Evolutionary conservation across 2,888 invertebrate species (phyloP), one percentile per base, ranked within the genome.

Genomic region (Lepidochrysops patricia): DNA sequence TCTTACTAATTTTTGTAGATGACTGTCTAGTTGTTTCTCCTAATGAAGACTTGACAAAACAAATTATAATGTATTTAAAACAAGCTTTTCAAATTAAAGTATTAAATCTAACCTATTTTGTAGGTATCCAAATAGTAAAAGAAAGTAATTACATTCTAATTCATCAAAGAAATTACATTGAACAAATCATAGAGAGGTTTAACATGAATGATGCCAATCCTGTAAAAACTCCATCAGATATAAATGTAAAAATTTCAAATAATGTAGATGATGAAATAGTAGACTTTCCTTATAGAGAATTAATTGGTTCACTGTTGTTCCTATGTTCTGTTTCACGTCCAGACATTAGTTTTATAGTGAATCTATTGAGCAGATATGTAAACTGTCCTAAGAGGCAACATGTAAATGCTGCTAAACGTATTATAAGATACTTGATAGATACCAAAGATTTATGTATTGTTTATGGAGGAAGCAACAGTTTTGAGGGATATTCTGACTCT

Each of bases 311-410:
- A 1, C 60, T 70, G n/a, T 50, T 68, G 23, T 67, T 66, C 63
- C 63, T 56, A 49, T 32, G n/a, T 26, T 57, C 64, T 50, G 67
- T 60, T 9, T 62, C 66, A 7, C 61, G 68, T n/a, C 70, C 68
- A 26, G 60, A 60, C 25, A 62, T 62, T 37, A 29, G 43, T 35
- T 62, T 37, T 61, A 43, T 19, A 34, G 66, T 69, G 4, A 68
- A 67, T 63, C 0, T 69, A 0, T 49, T 69, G 3, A 67, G 68
- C 54, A 64, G 69, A 66, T 64, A 62, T 67, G 26, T 66, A 12
- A 65, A 66, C 15, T 63, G 63, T 61, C 64, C 67, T 19, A 57
- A 61, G 27, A 25, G 23, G 7, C 13, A 61, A 48, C 64, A 70
- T 68, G 64, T 67, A 4, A 67, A 63, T 66, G 61, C 62, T 19